A percentile compares a stretch with the other conserved stretches of the same genome.
phyloP scores from a whole-genome alignment of 2,113 vertebrate species.

The Tychaedon coryphoeus region DNA sequence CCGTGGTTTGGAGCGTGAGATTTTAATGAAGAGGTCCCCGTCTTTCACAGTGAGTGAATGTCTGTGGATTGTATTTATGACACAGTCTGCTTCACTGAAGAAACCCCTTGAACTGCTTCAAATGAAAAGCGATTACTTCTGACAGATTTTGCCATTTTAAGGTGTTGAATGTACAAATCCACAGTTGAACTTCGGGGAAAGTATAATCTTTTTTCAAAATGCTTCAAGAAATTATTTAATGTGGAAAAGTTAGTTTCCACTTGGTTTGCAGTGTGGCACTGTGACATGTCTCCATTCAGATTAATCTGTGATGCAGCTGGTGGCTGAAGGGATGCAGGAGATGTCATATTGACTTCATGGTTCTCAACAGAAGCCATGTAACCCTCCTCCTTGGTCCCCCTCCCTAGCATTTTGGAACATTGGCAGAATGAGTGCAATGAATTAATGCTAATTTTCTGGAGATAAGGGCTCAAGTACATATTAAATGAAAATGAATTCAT shows the following conservation, averaged over 20 bases:
- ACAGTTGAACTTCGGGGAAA: slow-evolving; percentile 7
- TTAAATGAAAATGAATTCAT: background rate
- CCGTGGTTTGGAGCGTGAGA: slow-evolving; percentile 79
- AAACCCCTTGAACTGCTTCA: slow-evolving; percentile 34
- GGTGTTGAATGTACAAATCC: slow-evolving; percentile 27
- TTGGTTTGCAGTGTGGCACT: background rate
- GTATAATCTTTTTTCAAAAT: background rate
- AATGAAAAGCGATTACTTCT: slow-evolving; percentile 23
- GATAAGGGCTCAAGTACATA: background rate
- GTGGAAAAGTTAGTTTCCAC: background rate
- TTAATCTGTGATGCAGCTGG: background rate
- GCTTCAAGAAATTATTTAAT: background rate
- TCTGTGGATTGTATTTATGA: slow-evolving; percentile 27
- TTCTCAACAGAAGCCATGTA: background rate
- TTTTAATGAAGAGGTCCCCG: slow-evolving; percentile 86
- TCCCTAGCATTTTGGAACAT: background rate
- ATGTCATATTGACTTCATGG: background rate
- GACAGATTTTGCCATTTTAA: slow-evolving; percentile 26
- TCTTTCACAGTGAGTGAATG: slow-evolving; percentile 81
- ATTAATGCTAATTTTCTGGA: slow-evolving; percentile 4
- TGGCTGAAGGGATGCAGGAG: background rate
- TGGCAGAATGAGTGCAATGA: background rate
- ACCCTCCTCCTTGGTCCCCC: background rate
- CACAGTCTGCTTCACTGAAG: background rate
- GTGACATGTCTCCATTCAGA: background rate